A percentile compares a stretch with the other conserved stretches of the same genome.
phyloP scores from a whole-genome alignment of 2,888 invertebrate species.

The Proisotoma minuta region DNA sequence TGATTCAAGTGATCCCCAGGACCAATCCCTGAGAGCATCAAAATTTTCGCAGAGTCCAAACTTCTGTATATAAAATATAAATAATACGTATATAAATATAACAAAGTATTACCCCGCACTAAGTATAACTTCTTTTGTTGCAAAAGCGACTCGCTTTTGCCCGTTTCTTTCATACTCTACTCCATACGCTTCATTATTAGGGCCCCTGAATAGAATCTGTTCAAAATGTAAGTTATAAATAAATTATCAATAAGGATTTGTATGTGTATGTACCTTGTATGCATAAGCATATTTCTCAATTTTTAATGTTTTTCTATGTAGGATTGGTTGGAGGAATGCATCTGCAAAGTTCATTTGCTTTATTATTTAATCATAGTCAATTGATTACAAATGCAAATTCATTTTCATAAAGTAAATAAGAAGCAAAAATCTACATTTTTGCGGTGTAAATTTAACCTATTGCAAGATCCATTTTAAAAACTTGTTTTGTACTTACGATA shows the following conservation, averaged over 20 bases:
- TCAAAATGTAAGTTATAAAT: not conserved
- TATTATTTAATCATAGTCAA: too few species aligned
- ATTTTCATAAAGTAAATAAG: too few species aligned
- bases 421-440: too few species aligned
- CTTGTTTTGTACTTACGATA: too few species aligned
- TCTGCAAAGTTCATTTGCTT: too few species aligned
- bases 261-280: conserved; percentile 35
- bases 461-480: too few species aligned
- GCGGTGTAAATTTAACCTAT: too few species aligned
- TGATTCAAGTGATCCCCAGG: conserved; percentile 24
- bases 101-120: conserved; percentile 29
- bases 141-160: conserved; percentile 33
- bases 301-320: conserved; percentile 33
- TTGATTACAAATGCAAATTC: too few species aligned
- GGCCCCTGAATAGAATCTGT: conserved; percentile 40
- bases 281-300: conserved; percentile 42
- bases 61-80: too few species aligned
- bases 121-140: conserved; percentile 45
- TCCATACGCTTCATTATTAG: conserved; percentile 45
- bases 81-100: not conserved
- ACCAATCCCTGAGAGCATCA: conserved; percentile 34
- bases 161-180: conserved; percentile 43
- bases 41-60: conserved; percentile 25
- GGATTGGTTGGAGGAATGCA: conserved; percentile 41
- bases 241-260: not conserved